Base-by-base conservation (phyloP, 2,797 vertebrate species). In the Sebastes vulpes region DNA sequence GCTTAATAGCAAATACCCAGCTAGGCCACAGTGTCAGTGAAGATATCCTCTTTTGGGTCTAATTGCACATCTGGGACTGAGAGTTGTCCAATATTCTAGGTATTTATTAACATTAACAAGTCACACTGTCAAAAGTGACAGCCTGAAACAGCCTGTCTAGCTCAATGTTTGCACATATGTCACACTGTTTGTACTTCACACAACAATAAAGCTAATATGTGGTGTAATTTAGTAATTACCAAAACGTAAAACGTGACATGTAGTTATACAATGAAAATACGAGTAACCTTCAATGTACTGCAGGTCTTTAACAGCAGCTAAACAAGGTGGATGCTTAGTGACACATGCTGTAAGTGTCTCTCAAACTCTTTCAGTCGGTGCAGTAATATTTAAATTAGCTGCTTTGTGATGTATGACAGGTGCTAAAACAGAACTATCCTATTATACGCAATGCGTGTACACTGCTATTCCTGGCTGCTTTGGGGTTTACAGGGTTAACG, bases 331-430 rank as follows among this genome's bases (percentile, higher is more conserved):
- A 70, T 87, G 52, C 54, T 53, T 38, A 77, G 60, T 84, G 85
- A 69, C 72, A 76, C 54, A 26, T 65, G 66, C 54, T 79, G 53
- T 77, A 77, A 65, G 65, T 85, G 69, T 60, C 14, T 25, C 67
- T 74, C 65, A 66, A 23, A 69, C 58, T 83, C 63, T 65, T 57
- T 79, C 23, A 72, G 42, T 83, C 72, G 63, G 56, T 46, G 32
- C 31, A 65, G n/a, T 56, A 53, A 75, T 76, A 76, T 83, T 85
- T 81, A 76, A 85, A 82, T 82, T 25, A 73, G 67, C 56, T 72
- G 28, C 61, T 48, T 60, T 16, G n/a, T 81, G 70, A 83, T 73
- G 69, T 70, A 38, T 82, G 75, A 70, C 84, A 81, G 75, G 26
- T 23, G 73, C 46, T 75, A 54, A 74, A 81, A 86, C 72, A 35